phyloP scores from a whole-genome alignment of 2,113 vertebrate species.

The Caranx ignobilis region DNA sequence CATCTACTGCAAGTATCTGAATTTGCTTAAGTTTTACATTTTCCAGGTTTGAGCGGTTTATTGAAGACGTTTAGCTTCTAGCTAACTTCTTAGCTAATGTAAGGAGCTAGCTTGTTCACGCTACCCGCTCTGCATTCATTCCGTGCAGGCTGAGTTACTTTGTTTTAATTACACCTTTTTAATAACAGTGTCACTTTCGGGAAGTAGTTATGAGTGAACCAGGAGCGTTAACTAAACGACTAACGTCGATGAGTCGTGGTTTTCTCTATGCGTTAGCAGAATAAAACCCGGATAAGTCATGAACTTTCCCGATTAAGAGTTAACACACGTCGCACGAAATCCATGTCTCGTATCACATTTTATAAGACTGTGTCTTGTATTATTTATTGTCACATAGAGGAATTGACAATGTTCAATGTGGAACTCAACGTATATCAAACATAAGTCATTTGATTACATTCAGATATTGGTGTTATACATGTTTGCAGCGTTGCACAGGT shows the following conservation, averaged over 20 bases:
- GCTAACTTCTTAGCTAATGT: slow-evolving; percentile 49
- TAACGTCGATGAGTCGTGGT: not conserved
- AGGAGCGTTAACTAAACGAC: not conserved
- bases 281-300: not conserved
- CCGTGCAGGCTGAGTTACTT: not conserved
- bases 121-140: slow-evolving; percentile 22
- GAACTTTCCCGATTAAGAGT: not conserved
- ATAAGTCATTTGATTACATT: too few relatives aligned
- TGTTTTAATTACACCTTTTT: not conserved
- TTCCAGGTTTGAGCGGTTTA: not conserved
- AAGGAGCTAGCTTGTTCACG: slow-evolving; percentile 24
- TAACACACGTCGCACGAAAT: not conserved
- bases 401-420: too few relatives aligned
- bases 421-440: too few relatives aligned
- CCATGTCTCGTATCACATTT: not conserved
- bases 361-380: not conserved
- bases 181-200: rapidly evolving
- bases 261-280: not conserved
- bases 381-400: too few relatives aligned
- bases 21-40: rapidly evolving
- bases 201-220: not conserved
- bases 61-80: not conserved
- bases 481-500: too few relatives aligned
- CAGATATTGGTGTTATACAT: too few relatives aligned
- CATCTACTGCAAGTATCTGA: rapidly evolving